Conservation (phyloP, 2,113 vertebrate species). For the Neoarius graeffei region DNA sequence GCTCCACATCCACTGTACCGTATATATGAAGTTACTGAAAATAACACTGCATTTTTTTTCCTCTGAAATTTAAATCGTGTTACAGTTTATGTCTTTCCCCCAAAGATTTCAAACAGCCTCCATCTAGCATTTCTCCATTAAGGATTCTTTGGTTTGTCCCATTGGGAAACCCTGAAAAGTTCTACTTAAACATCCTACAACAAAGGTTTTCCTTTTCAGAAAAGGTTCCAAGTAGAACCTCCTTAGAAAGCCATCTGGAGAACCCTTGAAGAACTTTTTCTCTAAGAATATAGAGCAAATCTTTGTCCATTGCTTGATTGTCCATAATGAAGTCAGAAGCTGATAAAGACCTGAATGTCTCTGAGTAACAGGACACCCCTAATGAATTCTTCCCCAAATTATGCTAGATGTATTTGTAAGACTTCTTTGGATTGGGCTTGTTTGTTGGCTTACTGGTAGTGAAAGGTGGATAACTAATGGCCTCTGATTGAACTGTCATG, state of each 20-base stretch:
- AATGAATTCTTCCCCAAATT: neutral
- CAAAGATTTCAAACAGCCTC: neutral
- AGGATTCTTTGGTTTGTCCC: neutral
- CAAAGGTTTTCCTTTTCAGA: neutral
- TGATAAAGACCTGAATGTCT: neutral
- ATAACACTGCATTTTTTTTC: neutral
- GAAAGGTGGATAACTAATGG: no score
- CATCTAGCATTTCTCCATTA: neutral
- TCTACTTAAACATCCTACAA: neutral
- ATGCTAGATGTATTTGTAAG: neutral
- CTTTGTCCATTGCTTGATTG: no score
- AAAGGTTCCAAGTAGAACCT: neutral
- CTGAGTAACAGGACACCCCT: neutral
- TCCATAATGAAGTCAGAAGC: no score
- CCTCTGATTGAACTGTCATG: no score
- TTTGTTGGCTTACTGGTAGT: no score
- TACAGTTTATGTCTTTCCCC: neutral
- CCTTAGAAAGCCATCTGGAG: no score
- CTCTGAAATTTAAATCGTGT: neutral
- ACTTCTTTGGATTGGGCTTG: no score
- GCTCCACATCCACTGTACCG: neutral
- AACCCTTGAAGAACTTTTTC: no score
- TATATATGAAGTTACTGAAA: neutral
- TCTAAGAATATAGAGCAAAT: no score
- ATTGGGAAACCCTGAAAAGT: neutral